phyloP scores from a whole-genome alignment of 2,113 vertebrate species.

The Glaucidium brasilianum region DNA sequence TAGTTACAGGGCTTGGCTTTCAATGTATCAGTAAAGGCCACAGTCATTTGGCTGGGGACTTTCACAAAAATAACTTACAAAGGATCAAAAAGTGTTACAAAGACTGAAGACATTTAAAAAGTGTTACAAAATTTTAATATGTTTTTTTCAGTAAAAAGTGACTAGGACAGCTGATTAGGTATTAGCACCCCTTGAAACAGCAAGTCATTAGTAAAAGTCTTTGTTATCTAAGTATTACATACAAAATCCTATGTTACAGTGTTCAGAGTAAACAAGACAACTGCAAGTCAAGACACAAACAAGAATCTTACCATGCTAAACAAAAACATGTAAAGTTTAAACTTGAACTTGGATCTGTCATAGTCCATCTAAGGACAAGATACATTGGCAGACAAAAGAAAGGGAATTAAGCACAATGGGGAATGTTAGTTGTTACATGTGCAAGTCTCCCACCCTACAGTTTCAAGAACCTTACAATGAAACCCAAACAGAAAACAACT shows the following conservation, averaged over 20 bases:
- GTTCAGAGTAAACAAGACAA: not conserved
- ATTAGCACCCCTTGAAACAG: not conserved
- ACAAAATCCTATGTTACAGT: not conserved
- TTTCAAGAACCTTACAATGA: not conserved
- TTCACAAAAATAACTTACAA: not conserved
- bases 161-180: not conserved
- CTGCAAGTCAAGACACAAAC: not conserved
- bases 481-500: not conserved
- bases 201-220: not conserved
- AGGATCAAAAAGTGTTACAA: not conserved
- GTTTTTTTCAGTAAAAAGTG: not conserved
- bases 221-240: not conserved
- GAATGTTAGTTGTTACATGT: fast-evolving
- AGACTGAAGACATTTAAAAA: not conserved
- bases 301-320: not conserved
- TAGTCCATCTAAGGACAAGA: not conserved
- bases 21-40: not conserved
- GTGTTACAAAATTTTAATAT: not conserved
- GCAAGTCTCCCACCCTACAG: not conserved
- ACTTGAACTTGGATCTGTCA: not conserved
- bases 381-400: not conserved
- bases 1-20: not conserved
- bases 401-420: not conserved
- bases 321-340: not conserved
- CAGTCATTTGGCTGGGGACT: not conserved